Percentiles rank a stretch among this genome's conserved stretches.
phyloP scores from a whole-genome alignment of 2,797 vertebrate genomes.

The Myiotriccus ornatus region DNA sequence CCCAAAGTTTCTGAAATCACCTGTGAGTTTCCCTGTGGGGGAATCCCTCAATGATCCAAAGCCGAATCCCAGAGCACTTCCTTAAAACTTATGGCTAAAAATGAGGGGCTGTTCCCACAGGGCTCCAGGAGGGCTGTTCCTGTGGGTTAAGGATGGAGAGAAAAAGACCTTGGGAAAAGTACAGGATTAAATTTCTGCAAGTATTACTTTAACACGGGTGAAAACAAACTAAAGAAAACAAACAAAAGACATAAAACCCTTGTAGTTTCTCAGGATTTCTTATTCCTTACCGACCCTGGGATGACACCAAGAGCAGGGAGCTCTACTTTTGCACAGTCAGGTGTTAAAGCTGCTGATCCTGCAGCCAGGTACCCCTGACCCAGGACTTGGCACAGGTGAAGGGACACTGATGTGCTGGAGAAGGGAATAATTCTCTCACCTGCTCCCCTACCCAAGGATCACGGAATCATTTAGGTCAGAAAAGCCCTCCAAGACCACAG shows the following conservation, averaged over 20 bases:
- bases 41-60: rapidly evolving
- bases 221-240: background rate
- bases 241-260: background rate
- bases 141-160: background rate
- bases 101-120: rapidly evolving
- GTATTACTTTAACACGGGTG: background rate
- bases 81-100: background rate
- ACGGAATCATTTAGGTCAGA: background rate
- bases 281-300: rapidly evolving
- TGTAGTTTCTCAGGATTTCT: background rate
- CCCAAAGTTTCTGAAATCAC: background rate
- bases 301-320: background rate
- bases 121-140: background rate
- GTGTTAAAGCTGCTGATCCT: rapidly evolving
- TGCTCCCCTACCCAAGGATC: background rate
- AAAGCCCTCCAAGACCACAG: background rate
- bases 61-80: background rate
- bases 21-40: background rate
- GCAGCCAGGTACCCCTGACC: background rate
- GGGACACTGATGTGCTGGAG: rapidly evolving
- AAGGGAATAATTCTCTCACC: background rate
- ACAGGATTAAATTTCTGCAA: background rate
- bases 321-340: rapidly evolving
- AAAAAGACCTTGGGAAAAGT: background rate
- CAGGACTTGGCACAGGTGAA: background rate